phyloP scores from a whole-genome alignment of 2,113 vertebrate genomes.

The Acrocephalus kingi region DNA sequence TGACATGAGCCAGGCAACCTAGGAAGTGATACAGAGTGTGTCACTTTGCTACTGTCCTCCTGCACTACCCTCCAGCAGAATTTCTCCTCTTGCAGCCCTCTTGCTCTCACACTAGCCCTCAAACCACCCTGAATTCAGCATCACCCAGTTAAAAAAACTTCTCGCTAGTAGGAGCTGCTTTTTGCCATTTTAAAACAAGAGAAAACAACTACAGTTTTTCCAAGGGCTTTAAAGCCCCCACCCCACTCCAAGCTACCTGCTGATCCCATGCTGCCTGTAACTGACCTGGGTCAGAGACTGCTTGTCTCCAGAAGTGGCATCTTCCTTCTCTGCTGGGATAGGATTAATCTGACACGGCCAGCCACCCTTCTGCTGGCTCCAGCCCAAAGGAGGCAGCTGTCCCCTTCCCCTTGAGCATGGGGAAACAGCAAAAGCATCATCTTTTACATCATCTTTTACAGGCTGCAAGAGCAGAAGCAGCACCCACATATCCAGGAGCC shows the following conservation, averaged over 20 bases:
- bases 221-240: background rate
- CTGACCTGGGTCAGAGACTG: background rate
- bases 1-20: background rate
- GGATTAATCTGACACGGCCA: background rate
- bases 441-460: background rate
- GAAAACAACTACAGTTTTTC: background rate
- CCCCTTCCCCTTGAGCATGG: background rate
- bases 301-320: background rate
- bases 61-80: background rate
- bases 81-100: background rate
- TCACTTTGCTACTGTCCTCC: background rate
- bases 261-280: background rate
- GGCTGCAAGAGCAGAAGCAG: background rate
- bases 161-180: background rate
- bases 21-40: background rate
- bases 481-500: background rate
- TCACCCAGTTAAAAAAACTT: background rate
- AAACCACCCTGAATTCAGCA: background rate
- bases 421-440: background rate
- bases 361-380: rapidly evolving
- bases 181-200: background rate
- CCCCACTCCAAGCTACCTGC: background rate
- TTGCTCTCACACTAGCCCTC: background rate
- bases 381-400: background rate
- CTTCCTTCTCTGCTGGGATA: background rate